A percentile compares a stretch with the other conserved stretches of the same genome.
These are phyloP conservation scores for Tetrao urogallus DNA, from an alignment of 2,113 vertebrate genomes.

Conservation along the genomic window DNA sequence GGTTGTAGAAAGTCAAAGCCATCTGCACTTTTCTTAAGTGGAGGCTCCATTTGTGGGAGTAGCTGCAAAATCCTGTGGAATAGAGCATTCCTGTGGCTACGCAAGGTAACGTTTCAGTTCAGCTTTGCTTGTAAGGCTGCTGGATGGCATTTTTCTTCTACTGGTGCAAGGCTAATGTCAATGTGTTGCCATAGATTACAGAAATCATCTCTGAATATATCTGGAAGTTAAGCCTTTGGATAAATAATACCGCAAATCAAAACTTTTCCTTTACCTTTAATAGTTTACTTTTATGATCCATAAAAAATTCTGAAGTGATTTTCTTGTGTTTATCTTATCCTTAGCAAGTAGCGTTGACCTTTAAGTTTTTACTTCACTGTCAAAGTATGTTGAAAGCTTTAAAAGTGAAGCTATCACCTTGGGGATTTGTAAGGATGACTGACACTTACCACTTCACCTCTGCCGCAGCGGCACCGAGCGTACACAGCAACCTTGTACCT, in stretches of 20 bases:
- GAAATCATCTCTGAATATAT: neutral
- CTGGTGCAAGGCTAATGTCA: neutral
- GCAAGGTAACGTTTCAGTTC: neutral
- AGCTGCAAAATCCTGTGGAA: neutral
- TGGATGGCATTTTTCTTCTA: constrained; percentile 20
- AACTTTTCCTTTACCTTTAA: constrained; percentile 35
- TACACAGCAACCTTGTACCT: constrained; percentile 55
- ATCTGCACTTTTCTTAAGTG: neutral
- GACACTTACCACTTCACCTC: constrained; percentile 73
- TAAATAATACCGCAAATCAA: constrained; percentile 13
- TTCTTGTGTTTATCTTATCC: constrained; percentile 76
- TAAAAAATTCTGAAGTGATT: constrained; percentile 73
- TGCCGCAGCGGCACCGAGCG: constrained; percentile 45
- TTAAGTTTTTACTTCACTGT: constrained; percentile 83
- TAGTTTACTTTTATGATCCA: constrained; percentile 45
- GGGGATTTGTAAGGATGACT: constrained; percentile 76
- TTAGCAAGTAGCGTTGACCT: constrained; percentile 84
- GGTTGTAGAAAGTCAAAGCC: neutral
- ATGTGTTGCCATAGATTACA: neutral
- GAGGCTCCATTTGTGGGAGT: neutral
- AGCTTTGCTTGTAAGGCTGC: neutral
- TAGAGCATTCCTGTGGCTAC: neutral
- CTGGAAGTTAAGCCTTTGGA: neutral
- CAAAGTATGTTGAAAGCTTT: constrained; percentile 80
- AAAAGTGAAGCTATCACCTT: constrained; percentile 78